Conservation (phyloP, 1,140 invertebrate species). For the Drosophila paulistorum region DNA sequence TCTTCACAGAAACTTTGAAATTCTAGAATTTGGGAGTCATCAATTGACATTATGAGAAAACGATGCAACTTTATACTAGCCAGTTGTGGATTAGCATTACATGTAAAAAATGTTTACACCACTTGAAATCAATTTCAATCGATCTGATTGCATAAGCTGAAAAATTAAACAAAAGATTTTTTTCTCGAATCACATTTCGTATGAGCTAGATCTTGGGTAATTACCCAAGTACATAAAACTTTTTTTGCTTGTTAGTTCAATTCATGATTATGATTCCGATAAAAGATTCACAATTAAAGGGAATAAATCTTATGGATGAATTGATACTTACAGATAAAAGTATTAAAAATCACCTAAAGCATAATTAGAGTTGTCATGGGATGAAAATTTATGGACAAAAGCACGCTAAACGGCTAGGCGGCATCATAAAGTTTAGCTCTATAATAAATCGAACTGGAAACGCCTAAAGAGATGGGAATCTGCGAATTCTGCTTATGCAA, state of each 20-base stretch:
- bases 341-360: conserved; percentile 16
- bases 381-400: conserved; percentile 56
- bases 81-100: background rate
- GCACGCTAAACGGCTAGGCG: conserved; percentile 65
- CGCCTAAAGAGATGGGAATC: conserved; percentile 48
- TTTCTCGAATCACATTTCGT: too few relatives aligned
- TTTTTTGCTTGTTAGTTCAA: background rate
- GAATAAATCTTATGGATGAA: conserved; percentile 3
- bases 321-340: background rate
- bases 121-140: too few relatives aligned
- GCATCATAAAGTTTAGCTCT: conserved; percentile 70
- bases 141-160: too few relatives aligned
- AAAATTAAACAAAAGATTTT: too few relatives aligned
- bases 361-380: conserved; percentile 70
- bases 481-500: conserved; percentile 52
- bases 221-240: background rate
- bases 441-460: conserved; percentile 75
- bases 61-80: too few relatives aligned
- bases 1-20: background rate
- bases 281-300: background rate
- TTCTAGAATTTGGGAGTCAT: background rate
- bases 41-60: too few relatives aligned
- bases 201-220: too few relatives aligned
- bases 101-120: too few relatives aligned
- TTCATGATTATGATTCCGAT: background rate